Base-by-base conservation (phyloP, 2,888 invertebrate genomes). In the Muscina levida region DNA sequence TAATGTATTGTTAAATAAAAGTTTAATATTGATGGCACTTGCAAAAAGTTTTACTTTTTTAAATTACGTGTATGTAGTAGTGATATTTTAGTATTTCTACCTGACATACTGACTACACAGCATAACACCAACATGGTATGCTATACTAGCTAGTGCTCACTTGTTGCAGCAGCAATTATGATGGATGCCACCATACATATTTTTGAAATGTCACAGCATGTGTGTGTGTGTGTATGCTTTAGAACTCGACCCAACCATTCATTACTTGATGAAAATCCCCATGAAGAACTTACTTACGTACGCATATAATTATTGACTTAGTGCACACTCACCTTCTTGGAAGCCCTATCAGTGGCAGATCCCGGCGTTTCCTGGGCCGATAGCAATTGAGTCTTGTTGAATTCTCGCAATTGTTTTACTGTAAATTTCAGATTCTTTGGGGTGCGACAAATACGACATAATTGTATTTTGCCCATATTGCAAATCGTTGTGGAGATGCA, bases 371-470 rank as follows among this genome's bases (percentile, higher is more conserved):
- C 62, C 22, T 81, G 70, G 4, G 72, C 74, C 15, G 75, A 48
- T 17, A 76, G 46, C 8, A 73, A 71, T 42, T 82, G 80, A 11
- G 75, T 81, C 72, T 83, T 82, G 53, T 82, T 80, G 26, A 82
- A 62, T 65, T 83, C 71, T 11, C 83, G 79, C 51, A 85, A 59
- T 53, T 84, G 77, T 48, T 84, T 82, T n/a, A 68, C 44, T 0
- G 83, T 81, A 73, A 83, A 85, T 79, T 85, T 85, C 1, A 85
- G 76, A 83, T 85, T 84, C 10, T 79, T 79, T 76, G 83, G 82
- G 19, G 83, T 83, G 11, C 85, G 83, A 46, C 85, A 85, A 72
- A 85, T 84, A 31, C 85, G 84, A 68, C 85, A 85, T 62, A 81
- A 75, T 26, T 83, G 79, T 76, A 81, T 79, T 67, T 68, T 83